Conservation (phyloP, 2,797 vertebrate species). For the Acipenser ruthenus region DNA sequence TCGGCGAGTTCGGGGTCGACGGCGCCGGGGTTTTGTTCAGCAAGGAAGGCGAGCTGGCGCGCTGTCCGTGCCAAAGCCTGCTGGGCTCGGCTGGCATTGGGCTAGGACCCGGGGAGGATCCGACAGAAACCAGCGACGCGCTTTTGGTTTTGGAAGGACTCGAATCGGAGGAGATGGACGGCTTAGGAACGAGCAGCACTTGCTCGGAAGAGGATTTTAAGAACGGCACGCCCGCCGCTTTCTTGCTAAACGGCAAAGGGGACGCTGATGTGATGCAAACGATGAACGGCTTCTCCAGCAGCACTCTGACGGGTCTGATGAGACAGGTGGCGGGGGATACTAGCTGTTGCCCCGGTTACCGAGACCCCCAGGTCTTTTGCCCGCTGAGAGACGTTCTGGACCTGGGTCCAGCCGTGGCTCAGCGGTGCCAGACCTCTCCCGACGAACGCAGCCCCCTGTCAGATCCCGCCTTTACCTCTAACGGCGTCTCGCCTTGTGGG, state of each 20-base stretch:
- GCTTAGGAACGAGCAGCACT: constrained; percentile 51
- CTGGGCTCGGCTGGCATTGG: constrained; percentile 40
- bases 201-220: constrained; percentile 58
- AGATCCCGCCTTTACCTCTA: constrained; percentile 8
- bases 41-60: constrained; percentile 54
- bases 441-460: constrained; percentile 17
- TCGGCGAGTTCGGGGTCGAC: constrained; percentile 59
- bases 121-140: constrained; percentile 84
- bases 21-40: constrained; percentile 55
- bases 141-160: constrained; percentile 81
- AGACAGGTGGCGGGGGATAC: constrained; percentile 41
- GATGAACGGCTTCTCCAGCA: constrained; percentile 53
- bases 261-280: constrained; percentile 43
- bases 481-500: constrained; percentile 34
- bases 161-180: constrained; percentile 67
- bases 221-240: constrained; percentile 39
- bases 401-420: neutral
- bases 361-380: constrained; percentile 48
- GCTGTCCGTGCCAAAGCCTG: constrained; percentile 67
- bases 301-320: constrained; percentile 37
- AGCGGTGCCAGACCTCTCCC: no score
- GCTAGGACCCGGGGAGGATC: constrained; percentile 56
- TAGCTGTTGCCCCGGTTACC: constrained; percentile 36
- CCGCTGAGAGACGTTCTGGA: constrained; percentile 33
- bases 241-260: constrained; percentile 43